Evolutionary conservation across 2,888 invertebrate genomes (phyloP).

Genomic region (Hypomecis punctinalis): DNA sequence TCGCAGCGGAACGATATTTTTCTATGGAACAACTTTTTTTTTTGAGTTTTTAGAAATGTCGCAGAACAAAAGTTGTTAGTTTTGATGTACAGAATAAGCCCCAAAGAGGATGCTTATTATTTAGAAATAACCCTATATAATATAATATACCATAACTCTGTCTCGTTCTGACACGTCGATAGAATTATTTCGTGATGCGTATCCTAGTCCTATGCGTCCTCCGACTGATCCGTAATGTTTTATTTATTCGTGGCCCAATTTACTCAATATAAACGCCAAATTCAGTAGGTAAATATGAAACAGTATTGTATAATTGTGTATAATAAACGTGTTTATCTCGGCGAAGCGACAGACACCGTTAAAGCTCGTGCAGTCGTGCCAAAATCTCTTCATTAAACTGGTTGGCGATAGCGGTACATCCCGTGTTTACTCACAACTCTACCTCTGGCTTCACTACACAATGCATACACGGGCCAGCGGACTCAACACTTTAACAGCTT

Average conservation of each 20-base stretch:
- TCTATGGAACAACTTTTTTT: no score
- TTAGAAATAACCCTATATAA: no score
- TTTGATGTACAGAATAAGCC: no score
- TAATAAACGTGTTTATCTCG: slow-evolving; percentile 61
- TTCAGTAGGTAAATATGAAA: slow-evolving; percentile 33
- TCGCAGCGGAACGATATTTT: no score
- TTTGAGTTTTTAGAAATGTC: no score
- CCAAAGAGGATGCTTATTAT: no score
- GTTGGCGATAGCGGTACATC: slow-evolving; percentile 71
- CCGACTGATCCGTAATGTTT: no score
- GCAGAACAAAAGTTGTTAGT: no score
- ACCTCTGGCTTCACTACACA: slow-evolving; percentile 51
- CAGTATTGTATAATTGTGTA: slow-evolving; percentile 40
- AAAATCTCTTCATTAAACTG: slow-evolving; percentile 82
- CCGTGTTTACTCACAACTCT: slow-evolving; percentile 62
- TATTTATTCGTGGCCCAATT: not conserved
- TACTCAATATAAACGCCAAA: slow-evolving; percentile 16
- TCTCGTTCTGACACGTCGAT: no score
- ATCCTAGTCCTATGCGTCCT: no score
- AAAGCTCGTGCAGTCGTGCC: slow-evolving; percentile 77
- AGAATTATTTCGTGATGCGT: no score
- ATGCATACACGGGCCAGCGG: slow-evolving; percentile 57
- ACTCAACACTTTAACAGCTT: slow-evolving; percentile 46
- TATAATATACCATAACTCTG: no score
- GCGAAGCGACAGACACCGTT: slow-evolving; percentile 65